phyloP scores from a whole-genome alignment of 2,797 vertebrate genomes.

The Amniataba percoides region DNA sequence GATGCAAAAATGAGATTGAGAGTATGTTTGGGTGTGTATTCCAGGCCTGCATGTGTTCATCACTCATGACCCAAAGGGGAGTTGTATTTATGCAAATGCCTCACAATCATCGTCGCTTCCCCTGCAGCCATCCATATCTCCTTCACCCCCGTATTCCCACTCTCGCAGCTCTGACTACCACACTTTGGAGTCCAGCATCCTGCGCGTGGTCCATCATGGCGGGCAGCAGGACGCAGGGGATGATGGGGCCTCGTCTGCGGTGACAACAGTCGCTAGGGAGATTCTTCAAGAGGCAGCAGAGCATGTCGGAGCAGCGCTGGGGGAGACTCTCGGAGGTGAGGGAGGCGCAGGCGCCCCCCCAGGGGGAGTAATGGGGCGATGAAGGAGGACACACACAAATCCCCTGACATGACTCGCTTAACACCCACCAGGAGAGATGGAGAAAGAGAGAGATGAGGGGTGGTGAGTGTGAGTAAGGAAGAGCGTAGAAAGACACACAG shows the following conservation, averaged over 20 bases:
- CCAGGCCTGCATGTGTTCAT: slow-evolving; percentile 53
- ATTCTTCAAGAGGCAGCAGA: slow-evolving; percentile 94
- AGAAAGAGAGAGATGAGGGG: slow-evolving; percentile 79
- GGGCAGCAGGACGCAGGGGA: slow-evolving; percentile 83
- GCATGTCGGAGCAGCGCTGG: slow-evolving; percentile 90
- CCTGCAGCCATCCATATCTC: slow-evolving; percentile 56
- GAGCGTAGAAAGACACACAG: slow-evolving; percentile 46
- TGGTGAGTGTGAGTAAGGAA: slow-evolving; percentile 69
- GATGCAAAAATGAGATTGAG: slow-evolving; percentile 49
- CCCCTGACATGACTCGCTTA: slow-evolving; percentile 94
- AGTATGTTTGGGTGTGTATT: slow-evolving; percentile 51
- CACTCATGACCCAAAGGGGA: slow-evolving; percentile 55
- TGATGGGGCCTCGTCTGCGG: slow-evolving; percentile 85
- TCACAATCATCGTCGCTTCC: slow-evolving; percentile 56
- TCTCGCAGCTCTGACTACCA: slow-evolving; percentile 86
- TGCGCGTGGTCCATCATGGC: slow-evolving; percentile 90
- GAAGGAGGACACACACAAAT: slow-evolving; percentile 88
- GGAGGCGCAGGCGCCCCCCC: slow-evolving; percentile 76
- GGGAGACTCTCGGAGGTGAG: slow-evolving; percentile 96
- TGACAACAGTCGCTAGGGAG: slow-evolving; percentile 87
- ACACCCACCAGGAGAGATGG: slow-evolving; percentile 88
- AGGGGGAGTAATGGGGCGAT: slow-evolving; percentile 93
- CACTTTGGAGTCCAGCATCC: slow-evolving; percentile 89
- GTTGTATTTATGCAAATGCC: slow-evolving; percentile 72
- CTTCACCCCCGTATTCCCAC: slow-evolving; percentile 45